Evolutionary conservation across 2,888 invertebrate genomes (phyloP), one percentile per base, ranked within the genome.

Genomic region (Therioaphis trifolii): DNA sequence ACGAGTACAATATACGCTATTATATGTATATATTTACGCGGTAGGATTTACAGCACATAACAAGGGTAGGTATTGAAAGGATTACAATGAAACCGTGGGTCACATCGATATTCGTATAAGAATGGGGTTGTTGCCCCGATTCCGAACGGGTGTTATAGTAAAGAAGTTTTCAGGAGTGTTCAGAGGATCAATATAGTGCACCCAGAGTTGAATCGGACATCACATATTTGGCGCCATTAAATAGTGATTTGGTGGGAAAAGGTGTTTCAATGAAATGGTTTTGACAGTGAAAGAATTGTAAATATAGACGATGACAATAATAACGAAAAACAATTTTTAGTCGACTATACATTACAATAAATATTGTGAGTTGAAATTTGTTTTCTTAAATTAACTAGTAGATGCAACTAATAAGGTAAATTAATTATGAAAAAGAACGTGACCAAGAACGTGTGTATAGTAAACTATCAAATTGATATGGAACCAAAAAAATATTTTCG

Each of bases 121-220:
- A 66, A 66, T 40, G 49, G 72, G 80, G 80, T 82, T 74, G 72
- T 72, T 72, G 80, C 72, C 72, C 61, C 49, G 49, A 66, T 24
- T n/a, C n/a, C 46, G 35, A 72, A 74, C 71, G 71, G 79, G 79
- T 71, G 72, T 82, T 72, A 11, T 46, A 35, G 46, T 78, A 82
- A 82, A 71, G 79, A 72, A 63, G 72, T 72, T 4, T 12, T 5
- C 15, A 7, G 43, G 21, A 74, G 74, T 55, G 35, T 40, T 14
- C 18, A 29, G 7, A 11, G 21, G 7, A 74, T 55, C 74, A 24
- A 75, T 52, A 75, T 52, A 52, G 29, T 72, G 21, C 72, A 72
- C 52, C 72, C 35, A 14, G n/a, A 4, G 21, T 35, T 52, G 52
- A 52, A 21, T 49, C 66, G 35, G 43, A 15, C 27, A 24, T 7